phyloP scores from a whole-genome alignment of 1,140 invertebrate species.

The Psilanteris sp. region DNA sequence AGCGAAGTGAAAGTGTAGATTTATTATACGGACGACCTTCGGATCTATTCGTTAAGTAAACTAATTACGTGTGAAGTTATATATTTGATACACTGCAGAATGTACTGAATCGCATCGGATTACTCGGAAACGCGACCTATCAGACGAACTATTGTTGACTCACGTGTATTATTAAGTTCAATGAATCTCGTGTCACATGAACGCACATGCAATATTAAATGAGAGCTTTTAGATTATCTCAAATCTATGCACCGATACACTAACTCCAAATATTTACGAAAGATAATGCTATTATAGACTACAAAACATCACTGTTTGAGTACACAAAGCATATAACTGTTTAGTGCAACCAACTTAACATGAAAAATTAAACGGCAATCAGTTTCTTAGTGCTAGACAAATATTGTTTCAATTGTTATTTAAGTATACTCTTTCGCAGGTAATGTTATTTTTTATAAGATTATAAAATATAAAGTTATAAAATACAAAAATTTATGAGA shows the following conservation, averaged over 20 bases:
- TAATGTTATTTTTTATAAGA: no score
- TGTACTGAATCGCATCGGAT: slow-evolving; percentile 44
- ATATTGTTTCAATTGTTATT: no score
- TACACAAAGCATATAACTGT: no score
- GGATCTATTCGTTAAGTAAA: slow-evolving; percentile 38
- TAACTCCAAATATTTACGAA: slow-evolving; percentile 23
- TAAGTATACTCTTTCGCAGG: no score
- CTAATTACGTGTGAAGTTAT: slow-evolving; percentile 54
- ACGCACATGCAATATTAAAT: slow-evolving; percentile 48
- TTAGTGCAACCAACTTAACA: no score
- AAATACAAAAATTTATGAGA: no score
- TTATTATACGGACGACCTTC: slow-evolving; percentile 1
- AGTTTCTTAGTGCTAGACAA: no score
- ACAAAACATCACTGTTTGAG: slow-evolving; percentile 14
- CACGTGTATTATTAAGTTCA: slow-evolving; percentile 51
- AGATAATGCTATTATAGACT: slow-evolving; percentile 22
- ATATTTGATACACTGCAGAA: slow-evolving; percentile 25
- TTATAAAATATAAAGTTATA: no score
- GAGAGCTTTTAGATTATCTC: slow-evolving; percentile 51
- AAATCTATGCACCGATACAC: slow-evolving; percentile 30
- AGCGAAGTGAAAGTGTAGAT: not conserved
- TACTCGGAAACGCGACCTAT: slow-evolving; percentile 33
- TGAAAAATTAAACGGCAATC: no score
- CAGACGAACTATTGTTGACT: slow-evolving; percentile 46
- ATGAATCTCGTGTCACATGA: slow-evolving; percentile 39